Evolutionary conservation across 2,113 vertebrate genomes (phyloP).

Genomic region (Xiphophorus hellerii): DNA sequence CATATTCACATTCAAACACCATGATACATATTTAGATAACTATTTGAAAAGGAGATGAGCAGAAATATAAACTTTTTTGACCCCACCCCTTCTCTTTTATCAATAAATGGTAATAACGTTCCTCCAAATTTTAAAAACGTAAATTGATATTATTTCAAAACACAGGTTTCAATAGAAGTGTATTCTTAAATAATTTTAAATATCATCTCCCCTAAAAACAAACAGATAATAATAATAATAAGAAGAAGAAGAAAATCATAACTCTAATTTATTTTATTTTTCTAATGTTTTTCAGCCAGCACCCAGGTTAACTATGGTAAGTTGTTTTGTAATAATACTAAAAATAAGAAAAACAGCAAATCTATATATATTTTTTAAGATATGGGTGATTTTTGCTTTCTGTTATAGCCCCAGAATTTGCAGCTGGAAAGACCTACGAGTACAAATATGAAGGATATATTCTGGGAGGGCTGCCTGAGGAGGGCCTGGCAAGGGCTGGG

Average conservation of each 20-base stretch:
- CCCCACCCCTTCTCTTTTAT: too few relatives aligned
- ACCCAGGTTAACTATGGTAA: conserved; percentile 61
- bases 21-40: too few relatives aligned
- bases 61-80: too few relatives aligned
- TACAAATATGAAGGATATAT: conserved; percentile 83
- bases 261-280: neutral
- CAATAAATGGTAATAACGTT: neutral
- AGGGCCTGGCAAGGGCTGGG: conserved; percentile 76
- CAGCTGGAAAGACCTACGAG: conserved; percentile 64
- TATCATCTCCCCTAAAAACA: too few relatives aligned
- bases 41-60: too few relatives aligned
- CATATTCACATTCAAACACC: too few relatives aligned
- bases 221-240: neutral
- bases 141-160: neutral
- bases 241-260: neutral
- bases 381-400: neutral
- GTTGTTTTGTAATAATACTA: conserved; percentile 13
- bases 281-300: conserved; percentile 53
- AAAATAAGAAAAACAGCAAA: neutral
- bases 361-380: neutral
- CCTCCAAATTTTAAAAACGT: neutral
- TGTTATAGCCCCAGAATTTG: conserved; percentile 79
- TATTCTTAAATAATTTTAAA: too few relatives aligned
- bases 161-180: neutral
- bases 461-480: conserved; percentile 82